phyloP scores from a whole-genome alignment of 1,140 invertebrate genomes.

The Nasonia vitripennis region DNA sequence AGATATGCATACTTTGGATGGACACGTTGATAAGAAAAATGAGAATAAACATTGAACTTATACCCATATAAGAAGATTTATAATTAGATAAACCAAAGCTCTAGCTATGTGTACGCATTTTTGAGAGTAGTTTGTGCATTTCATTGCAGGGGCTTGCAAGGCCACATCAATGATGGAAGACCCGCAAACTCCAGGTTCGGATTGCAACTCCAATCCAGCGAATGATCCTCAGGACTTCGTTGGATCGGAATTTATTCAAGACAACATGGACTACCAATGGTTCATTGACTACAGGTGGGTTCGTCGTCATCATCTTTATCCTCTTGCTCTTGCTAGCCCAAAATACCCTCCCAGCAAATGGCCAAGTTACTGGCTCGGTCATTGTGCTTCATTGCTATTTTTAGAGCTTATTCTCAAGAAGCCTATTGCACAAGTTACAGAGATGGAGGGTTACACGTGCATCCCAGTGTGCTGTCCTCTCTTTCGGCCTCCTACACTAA shows the following conservation, averaged over 20 bases:
- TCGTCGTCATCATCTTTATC: neutral
- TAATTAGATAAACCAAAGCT: neutral
- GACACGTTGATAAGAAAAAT: neutral
- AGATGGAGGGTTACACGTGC: conserved; percentile 84
- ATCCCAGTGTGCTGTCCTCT: conserved; percentile 87
- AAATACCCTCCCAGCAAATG: neutral
- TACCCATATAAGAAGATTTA: neutral
- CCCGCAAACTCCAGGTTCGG: conserved; percentile 77
- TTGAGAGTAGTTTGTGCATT: conserved; percentile 15
- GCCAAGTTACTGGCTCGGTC: neutral
- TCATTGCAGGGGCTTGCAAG: conserved; percentile 63
- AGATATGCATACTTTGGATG: neutral
- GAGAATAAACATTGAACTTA: neutral
- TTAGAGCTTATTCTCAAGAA: conserved; percentile 10
- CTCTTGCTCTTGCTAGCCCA: neutral
- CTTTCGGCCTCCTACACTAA: conserved; percentile 86
- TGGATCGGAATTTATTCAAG: conserved; percentile 86
- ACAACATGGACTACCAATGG: conserved; percentile 93
- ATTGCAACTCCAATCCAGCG: conserved; percentile 78
- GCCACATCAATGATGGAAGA: conserved; percentile 70
- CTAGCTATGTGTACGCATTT: neutral
- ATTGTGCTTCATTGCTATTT: conserved; percentile 33
- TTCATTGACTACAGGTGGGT: conserved; percentile 88
- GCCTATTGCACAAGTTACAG: conserved; percentile 70
- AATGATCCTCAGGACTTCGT: conserved; percentile 71